Base-by-base conservation (phyloP, 2,113 vertebrate species). In the Cheilinus undulatus region DNA sequence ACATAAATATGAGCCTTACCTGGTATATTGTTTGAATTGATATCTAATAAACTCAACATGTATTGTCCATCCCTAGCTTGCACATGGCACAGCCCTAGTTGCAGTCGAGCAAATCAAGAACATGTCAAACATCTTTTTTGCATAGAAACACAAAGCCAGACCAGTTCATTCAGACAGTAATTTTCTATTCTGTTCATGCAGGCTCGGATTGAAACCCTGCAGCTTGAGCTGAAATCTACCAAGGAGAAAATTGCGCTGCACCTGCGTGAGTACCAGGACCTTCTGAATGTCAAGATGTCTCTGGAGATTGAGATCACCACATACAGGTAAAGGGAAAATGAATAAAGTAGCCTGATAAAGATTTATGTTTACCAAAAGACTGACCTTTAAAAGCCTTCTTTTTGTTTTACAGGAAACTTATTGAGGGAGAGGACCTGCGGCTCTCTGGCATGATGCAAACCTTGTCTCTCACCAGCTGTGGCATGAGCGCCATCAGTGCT, bases 231-330 rank as follows among this genome's bases (percentile, higher is more conserved):
- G 57, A 93, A 92, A 86, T 77, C 85, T 52, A 89, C 86, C 17
- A 92, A 92, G 76, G 89, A 89, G 71, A 94, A 91, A 77, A 93
- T 92, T 66, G 92, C 93, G 0, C 63, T 93, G 28, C 93, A 93
- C 69, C 90, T 94, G 73, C 80, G 92, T 1, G 89, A 94, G 63
- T 93, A 95, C 86, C 93, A 94, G 86, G 93, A 94, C 5, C 90
- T 92, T 32, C 82, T 94, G 69, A 93, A 94, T 80, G 50, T 94
- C 45, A 95, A 95, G 79, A 94, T 94, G 94, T 76, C 91, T 63
- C 82, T 95, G 28, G 93, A 95, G 68, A 92, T 94, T 73, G 93
- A 94, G 82, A 94, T 94, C 24, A 92, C 93, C 48, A 94, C 94
- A 50, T 94, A 94, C 89, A 93, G 93, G 93, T 94, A 59, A 80